Base-by-base conservation (phyloP, 2,113 vertebrate genomes). In the Euleptes europaea region DNA sequence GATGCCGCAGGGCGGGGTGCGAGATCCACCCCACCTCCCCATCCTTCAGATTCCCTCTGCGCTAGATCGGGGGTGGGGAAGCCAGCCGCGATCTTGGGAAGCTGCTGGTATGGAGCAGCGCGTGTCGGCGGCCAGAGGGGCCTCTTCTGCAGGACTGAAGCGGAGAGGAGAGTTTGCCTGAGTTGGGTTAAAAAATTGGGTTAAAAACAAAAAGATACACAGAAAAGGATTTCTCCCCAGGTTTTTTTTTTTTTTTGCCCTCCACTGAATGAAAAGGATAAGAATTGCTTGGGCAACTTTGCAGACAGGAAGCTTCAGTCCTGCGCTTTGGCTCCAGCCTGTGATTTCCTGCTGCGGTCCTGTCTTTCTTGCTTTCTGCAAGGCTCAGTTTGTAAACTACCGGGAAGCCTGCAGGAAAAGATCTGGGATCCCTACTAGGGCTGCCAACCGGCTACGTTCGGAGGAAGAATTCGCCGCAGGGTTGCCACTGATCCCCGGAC, bases 221-320 rank as follows among this genome's bases (percentile, higher is more conserved):
- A 51, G 3, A 78, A 44, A 44, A 44, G 9, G 28, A 6, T 51
- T 66, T 75, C 31, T 69, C 15, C 81, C 81, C 23, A 15, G 13
- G n/a, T n/a, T n/a, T n/a, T n/a, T n/a, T n/a, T n/a, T n/a, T 23
- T 23, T 4, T 26, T 13, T 17, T 11, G 38, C 0, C 0, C 0
- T 0, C 57, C 70, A 74, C 67, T 54, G 76, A 91, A 78, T 65
- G 92, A 88, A 83, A 60, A 49, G 21, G 9, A 63, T 28, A 63
- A 63, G 47, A 89, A 74, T 26, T 70, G 79, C 60, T 57, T n/a
- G 13, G 88, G 21, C 88, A 90, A 78, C 38, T 38, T 77, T 85
- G 80, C 49, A 81, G 54, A 60, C 15, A 44, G 47, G 38, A 82
- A 70, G 63, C 23, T 10, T 63, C 40, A 13, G 9, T 12, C 7